Evolutionary conservation across 2,113 vertebrate species (phyloP).

Genomic region (Trichomycterus rosablanca): DNA sequence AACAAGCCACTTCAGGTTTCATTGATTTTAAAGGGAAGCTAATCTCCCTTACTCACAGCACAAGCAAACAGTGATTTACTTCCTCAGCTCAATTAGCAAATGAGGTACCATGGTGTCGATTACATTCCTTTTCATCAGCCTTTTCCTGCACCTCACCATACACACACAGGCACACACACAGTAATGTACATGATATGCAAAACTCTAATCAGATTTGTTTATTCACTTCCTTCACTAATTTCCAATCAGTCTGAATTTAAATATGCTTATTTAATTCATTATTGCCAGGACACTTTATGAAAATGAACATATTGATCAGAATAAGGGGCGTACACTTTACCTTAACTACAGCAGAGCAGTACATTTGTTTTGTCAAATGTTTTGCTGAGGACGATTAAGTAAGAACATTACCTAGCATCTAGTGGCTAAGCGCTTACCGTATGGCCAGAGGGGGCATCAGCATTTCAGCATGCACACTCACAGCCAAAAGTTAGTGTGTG

Average conservation of each 20-base stretch:
- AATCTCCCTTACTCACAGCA: conserved; percentile 48
- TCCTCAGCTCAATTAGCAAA: conserved; percentile 69
- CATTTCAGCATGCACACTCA: not conserved
- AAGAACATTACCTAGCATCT: conserved; percentile 32
- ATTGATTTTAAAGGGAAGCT: conserved; percentile 62
- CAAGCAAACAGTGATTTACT: conserved; percentile 61
- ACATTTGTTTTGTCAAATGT: too few relatives aligned
- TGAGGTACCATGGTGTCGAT: conserved; percentile 53
- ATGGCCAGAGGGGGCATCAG: conserved; percentile 22
- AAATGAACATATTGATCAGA: not conserved
- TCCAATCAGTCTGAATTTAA: not conserved
- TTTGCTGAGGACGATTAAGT: conserved; percentile 32
- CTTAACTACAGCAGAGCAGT: not conserved
- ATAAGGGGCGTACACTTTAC: not conserved
- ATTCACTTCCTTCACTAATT: not conserved
- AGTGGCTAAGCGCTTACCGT: conserved; percentile 27
- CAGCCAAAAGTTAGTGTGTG: not conserved
- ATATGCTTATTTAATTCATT: not conserved
- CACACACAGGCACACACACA: conserved; percentile 20
- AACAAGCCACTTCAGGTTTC: conserved; percentile 49
- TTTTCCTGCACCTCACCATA: not conserved
- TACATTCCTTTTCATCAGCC: conserved; percentile 43
- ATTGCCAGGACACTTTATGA: not conserved
- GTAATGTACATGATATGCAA: not conserved
- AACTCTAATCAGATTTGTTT: not conserved